Conservation (phyloP, 2,797 vertebrate genomes). For the Masticophis lateralis region DNA sequence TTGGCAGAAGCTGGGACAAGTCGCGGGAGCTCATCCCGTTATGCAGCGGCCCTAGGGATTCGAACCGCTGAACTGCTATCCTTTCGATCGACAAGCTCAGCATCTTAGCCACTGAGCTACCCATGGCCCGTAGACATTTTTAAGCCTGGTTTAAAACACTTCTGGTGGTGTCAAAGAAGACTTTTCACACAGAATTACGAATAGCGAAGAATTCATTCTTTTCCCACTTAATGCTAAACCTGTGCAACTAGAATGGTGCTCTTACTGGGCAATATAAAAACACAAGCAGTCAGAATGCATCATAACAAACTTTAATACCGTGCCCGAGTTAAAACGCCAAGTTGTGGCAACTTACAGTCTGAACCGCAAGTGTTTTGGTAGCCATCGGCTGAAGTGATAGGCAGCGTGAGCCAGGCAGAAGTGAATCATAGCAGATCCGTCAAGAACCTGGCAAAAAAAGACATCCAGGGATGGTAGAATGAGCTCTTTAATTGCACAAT, state of each 20-base stretch:
- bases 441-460: neutral
- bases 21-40: too few relatives aligned
- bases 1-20: too few relatives aligned
- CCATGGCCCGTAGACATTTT: too few relatives aligned
- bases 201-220: neutral
- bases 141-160: neutral
- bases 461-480: too few relatives aligned
- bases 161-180: neutral
- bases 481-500: neutral
- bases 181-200: neutral
- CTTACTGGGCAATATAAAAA: neutral
- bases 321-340: neutral
- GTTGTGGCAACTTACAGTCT: constrained; percentile 50
- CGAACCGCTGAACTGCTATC: too few relatives aligned
- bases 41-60: too few relatives aligned
- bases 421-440: constrained; percentile 51
- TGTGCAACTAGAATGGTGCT: neutral
- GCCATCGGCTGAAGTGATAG: constrained; percentile 37
- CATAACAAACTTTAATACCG: neutral
- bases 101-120: too few relatives aligned
- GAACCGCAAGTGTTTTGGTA: constrained; percentile 34
- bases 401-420: constrained; percentile 52
- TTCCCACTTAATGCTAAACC: neutral
- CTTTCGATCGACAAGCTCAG: too few relatives aligned
- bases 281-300: neutral